phyloP scores from a whole-genome alignment of 1,140 invertebrate species.

The Bombyx mandarina region DNA sequence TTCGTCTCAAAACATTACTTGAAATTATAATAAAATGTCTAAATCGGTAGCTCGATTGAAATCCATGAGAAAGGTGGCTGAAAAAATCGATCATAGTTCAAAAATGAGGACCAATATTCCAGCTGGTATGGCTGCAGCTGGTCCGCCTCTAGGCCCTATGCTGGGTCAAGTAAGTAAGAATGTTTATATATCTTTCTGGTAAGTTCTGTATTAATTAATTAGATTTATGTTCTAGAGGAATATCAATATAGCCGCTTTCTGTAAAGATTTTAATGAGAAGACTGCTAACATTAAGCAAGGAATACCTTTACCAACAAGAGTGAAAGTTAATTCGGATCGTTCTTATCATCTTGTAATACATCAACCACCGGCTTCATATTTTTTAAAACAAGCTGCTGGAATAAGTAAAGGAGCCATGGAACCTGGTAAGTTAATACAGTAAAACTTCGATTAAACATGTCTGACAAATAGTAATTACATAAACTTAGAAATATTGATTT shows the following conservation, averaged over 20 bases:
- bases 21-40: slow-evolving; percentile 73
- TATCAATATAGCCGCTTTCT: slow-evolving; percentile 96
- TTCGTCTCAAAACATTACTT: no score
- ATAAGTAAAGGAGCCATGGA: slow-evolving; percentile 86
- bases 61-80: slow-evolving; percentile 76
- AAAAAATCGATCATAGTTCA: slow-evolving; percentile 82
- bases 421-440: slow-evolving; percentile 70
- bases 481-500: no score
- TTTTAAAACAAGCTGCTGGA: slow-evolving; percentile 96
- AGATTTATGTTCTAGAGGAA: slow-evolving; percentile 79
- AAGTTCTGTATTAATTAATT: no score
- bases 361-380: slow-evolving; percentile 88
- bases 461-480: neutral
- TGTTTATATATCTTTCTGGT: neutral
- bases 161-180: slow-evolving; percentile 83
- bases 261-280: slow-evolving; percentile 97
- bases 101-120: slow-evolving; percentile 85
- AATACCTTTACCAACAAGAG: slow-evolving; percentile 87
- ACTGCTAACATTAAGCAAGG: slow-evolving; percentile 95
- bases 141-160: slow-evolving; percentile 92
- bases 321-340: slow-evolving; percentile 89
- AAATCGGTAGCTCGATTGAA: slow-evolving; percentile 77
- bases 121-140: slow-evolving; percentile 87
- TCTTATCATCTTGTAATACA: slow-evolving; percentile 88
- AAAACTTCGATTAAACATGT: neutral